Base-by-base conservation (phyloP, 2,113 vertebrate genomes). In the Taxidea taxus region DNA sequence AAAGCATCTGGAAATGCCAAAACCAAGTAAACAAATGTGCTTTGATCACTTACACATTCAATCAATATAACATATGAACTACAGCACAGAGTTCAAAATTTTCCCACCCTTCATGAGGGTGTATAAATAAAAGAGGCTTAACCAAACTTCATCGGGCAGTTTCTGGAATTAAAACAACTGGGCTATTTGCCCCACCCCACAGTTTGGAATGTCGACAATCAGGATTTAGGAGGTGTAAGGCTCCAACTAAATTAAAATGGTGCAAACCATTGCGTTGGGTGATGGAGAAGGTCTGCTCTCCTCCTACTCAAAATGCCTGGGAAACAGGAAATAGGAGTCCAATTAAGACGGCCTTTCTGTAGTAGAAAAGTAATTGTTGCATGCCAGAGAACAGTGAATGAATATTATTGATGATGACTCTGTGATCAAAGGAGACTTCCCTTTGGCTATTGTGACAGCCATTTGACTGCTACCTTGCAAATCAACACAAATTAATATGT, bases 251-350 rank as follows among this genome's bases (percentile, higher is more conserved):
- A 97, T 95, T 94, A 97, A 93, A 64, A 86, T 91, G 86, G 91
- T 91, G 58, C 31, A 97, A 96, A 60, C 18, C 37, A 49, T 44
- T 90, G 90, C 44, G 23, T 47, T 60, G 77, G 66, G 66, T 75
- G 92, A 7, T 91, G 34, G 15, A 60, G 77, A 39, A 94, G 13
- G 2, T 39, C 64, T 74, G 66, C 21, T 20, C 12, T 93, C 60
- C 72, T 95, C 90, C 85, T 85, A 93, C 82, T 83, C 74, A 56
- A 74, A 64, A 81, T 56, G 87, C 95, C 56, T 95, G 92, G 75
- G 92, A 94, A 98, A 96, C 92, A 96, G 95, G 95, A 98, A 98
- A 95, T 75, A 34, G 56, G 37, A 96, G 92, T 95, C 96, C 84
- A 97, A 37, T 64, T 51, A 82, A 80, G 56, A 78, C 62, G 54